Base-by-base conservation (phyloP, 2,113 vertebrate species). In the Chelonoidis abingdonii region DNA sequence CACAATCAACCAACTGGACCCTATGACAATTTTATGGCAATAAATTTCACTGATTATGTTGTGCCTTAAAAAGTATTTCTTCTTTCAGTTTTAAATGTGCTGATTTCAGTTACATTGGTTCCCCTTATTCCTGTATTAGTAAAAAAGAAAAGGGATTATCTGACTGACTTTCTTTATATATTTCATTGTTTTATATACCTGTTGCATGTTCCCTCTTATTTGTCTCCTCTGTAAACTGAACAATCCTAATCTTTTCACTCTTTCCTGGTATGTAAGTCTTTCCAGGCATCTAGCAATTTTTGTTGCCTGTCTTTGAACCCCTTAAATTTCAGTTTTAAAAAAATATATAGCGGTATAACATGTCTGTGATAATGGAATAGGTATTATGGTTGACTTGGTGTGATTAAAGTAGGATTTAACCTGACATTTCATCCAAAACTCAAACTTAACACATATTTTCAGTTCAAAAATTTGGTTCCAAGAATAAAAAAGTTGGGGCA, bases 11-110 rank as follows among this genome's bases (percentile, higher is more conserved):
- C n/a, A 12, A 11, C 41, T 13, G 2, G 35, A 50, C 47, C 80
- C 14, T 62, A 35, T 38, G 54, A 54, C 8, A 90, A 38, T 3
- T 0, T 29, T 59, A 38, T 19, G 59, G 80, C 50, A 92, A 75
- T 83, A 57, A 88, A 93, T 11, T 31, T 6, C n/a, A 69, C 1
- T 10, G 19, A 81, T 94, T 86, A 59, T 10, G 2, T 21, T 44
- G 50, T 44, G 81, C 72, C 93, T 80, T 76, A 90, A 87, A 87
- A 86, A 86, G 5, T 16, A 90, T 95, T 96, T 52, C 19, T 14
- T 29, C 8, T 22, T 65, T 78, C 57, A 62, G 7, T 13, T 80
- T 24, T 84, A 89, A 93, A 84, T 17, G 78, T 0, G 0, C 52
- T 1, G 0, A 38, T 84, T 52, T 82, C 47, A 84, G 2, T 31